phyloP scores from a whole-genome alignment of 2,888 invertebrate genomes.

The Drosophila hamatofila region DNA sequence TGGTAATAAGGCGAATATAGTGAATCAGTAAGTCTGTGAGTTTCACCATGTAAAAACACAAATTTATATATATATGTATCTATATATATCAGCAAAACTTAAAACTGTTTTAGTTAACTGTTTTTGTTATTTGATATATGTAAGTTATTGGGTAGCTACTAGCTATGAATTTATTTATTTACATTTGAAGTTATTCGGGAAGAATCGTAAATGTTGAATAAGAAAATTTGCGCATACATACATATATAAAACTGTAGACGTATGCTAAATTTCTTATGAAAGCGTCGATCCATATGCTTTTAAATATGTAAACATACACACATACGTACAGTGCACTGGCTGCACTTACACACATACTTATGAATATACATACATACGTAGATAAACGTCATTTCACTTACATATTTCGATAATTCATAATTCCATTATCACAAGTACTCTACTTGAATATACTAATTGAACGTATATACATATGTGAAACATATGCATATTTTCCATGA shows the following conservation, averaged over 20 bases:
- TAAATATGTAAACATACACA: background rate
- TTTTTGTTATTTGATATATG: background rate
- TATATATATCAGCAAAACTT: background rate
- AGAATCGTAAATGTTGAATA: background rate
- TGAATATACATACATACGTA: background rate
- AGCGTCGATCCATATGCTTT: no score
- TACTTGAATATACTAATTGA: background rate
- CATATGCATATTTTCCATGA: background rate
- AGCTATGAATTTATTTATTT: constrained; percentile 15
- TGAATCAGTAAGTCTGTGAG: background rate
- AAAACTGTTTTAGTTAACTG: background rate
- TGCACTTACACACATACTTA: background rate
- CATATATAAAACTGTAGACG: background rate
- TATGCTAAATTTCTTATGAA: background rate
- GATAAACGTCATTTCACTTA: background rate
- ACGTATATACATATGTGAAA: no score
- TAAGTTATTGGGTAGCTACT: background rate
- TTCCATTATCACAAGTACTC: background rate
- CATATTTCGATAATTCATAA: background rate
- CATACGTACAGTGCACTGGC: background rate
- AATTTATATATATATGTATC: background rate
- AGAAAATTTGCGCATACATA: no score
- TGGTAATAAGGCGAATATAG: background rate
- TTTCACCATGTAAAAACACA: background rate
- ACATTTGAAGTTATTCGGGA: background rate